Base-by-base conservation (phyloP, 53 echinoderm and acorn worm genomes). In the Luidia sarsii region DNA sequence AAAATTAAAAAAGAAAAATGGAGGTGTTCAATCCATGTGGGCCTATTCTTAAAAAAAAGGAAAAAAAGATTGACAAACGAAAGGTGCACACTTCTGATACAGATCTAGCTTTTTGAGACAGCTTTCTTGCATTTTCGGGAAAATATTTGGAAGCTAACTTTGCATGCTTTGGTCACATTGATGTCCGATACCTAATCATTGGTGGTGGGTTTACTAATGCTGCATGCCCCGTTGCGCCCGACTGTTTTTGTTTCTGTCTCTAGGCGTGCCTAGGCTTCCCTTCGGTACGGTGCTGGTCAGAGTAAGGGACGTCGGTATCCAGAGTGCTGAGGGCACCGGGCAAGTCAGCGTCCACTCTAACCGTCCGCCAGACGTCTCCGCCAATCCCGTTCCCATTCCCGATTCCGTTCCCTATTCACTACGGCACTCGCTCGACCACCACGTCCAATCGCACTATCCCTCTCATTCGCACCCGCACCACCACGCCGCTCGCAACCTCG, bases 321-420 rank as follows among this genome's bases (percentile, higher is more conserved):
- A 52, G 71, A 50, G 52, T 71, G 71, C 71, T 52, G 22, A 19
- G 71, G 41, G 52, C 71, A 71, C 71, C 71, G 29, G 71, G 21
- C 35, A 35, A 46, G 18, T 32, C 30, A 52, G 34, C 33, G 34
- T 34, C 51, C 53, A 71, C 21, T 33, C 71, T 71, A 52, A 71
- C 45, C 71, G 52, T 37, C 71, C 36, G 9, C 52, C 33, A 53
- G 71, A 71, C 71, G 49, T 69, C 50, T 71, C 71, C 35, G 52
- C 33, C 51, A 52, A 52, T 52, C 50, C 71, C 4, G 7, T 46
- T 23, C 16, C 53, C 71, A 50, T 45, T 45, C 33, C n/a, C n/a
- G 41, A 41, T 6, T 41, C 71, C 71, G 34, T 52, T 50, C 33
- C 46, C 33, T 14, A 51, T 71, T 16, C 33, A 19, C 8, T 52